These are phyloP conservation scores for Eurytemora carolleeae DNA, from an alignment of 1,140 invertebrate genomes.

Conservation along the genomic window DNA sequence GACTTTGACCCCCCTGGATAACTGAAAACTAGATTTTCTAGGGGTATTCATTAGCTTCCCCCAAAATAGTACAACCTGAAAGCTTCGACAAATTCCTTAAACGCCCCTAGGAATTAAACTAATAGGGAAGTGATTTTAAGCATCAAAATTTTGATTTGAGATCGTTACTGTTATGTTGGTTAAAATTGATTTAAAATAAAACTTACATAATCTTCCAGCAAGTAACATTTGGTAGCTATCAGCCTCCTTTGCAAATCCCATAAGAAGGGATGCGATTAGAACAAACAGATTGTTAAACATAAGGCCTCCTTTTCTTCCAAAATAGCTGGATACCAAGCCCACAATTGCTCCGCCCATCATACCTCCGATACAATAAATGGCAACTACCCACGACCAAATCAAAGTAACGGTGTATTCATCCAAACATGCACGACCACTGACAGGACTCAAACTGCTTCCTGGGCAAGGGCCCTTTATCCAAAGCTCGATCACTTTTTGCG, in stretches of 20 bases:
- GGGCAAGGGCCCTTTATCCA: conserved; percentile 2
- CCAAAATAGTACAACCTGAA: too few species aligned
- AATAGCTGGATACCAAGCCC: conserved; percentile 39
- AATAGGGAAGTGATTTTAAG: too few species aligned
- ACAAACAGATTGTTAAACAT: conserved; percentile 60
- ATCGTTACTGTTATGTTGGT: too few species aligned
- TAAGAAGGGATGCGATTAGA: conserved; percentile 29
- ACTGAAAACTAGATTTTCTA: too few species aligned
- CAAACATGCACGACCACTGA: background rate
- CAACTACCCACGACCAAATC: conserved; percentile 52
- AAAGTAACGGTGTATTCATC: background rate
- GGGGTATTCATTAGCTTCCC: too few species aligned
- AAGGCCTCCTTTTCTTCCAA: conserved; percentile 32
- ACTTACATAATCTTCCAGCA: conserved; percentile 47
- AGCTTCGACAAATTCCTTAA: too few species aligned
- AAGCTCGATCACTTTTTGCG: conserved; percentile 40
- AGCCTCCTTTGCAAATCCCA: conserved; percentile 36
- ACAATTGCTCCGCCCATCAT: conserved; percentile 70
- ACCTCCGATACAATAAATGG: conserved; percentile 70
- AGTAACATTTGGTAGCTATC: conserved; percentile 51
- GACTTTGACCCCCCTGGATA: too few species aligned
- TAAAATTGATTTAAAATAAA: too few species aligned
- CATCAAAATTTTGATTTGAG: too few species aligned
- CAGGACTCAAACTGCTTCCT: conserved; percentile 2
- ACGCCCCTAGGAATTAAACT: too few species aligned